Conservation (phyloP, 1,140 invertebrate species). For the Nylanderia fulva region DNA sequence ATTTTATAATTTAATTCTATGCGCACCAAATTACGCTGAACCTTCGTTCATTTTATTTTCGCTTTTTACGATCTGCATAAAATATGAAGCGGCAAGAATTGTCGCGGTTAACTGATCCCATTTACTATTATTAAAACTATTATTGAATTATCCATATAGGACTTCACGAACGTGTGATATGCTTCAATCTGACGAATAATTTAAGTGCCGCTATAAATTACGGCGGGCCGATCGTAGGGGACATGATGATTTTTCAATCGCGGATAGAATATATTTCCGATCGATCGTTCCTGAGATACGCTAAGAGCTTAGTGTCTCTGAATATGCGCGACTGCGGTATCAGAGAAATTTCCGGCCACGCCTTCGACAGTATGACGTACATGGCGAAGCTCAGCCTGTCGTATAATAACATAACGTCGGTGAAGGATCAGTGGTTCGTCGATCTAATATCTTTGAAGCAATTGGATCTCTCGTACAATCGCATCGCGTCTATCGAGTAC, state of each 20-base stretch:
- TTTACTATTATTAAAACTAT: neutral
- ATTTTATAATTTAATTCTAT: neutral
- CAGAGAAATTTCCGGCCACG: conserved; percentile 66
- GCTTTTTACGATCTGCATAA: neutral
- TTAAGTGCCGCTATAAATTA: conserved; percentile 48
- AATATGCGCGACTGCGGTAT: conserved; percentile 77
- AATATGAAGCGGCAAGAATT: neutral
- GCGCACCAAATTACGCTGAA: neutral
- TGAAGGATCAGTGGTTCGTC: conserved; percentile 74
- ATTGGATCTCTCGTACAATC: conserved; percentile 80
- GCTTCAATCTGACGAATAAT: conserved; percentile 68
- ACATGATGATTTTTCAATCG: conserved; percentile 75
- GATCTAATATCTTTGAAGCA: conserved; percentile 74
- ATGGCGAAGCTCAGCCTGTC: conserved; percentile 77
- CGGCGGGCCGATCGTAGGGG: conserved; percentile 47
- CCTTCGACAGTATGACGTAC: conserved; percentile 67
- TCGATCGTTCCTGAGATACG: conserved; percentile 68
- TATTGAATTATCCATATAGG: conserved; percentile 56
- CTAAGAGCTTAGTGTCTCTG: conserved; percentile 69
- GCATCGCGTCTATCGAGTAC: conserved; percentile 71
- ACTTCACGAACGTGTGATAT: conserved; percentile 70
- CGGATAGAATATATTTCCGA: conserved; percentile 64
- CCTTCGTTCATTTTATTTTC: neutral
- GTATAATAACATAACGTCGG: conserved; percentile 74
- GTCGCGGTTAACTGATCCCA: neutral